Evolutionary conservation across 1,140 invertebrate species (phyloP), one percentile per base, ranked within the genome.

Genomic region (Melitaea cinxia): DNA sequence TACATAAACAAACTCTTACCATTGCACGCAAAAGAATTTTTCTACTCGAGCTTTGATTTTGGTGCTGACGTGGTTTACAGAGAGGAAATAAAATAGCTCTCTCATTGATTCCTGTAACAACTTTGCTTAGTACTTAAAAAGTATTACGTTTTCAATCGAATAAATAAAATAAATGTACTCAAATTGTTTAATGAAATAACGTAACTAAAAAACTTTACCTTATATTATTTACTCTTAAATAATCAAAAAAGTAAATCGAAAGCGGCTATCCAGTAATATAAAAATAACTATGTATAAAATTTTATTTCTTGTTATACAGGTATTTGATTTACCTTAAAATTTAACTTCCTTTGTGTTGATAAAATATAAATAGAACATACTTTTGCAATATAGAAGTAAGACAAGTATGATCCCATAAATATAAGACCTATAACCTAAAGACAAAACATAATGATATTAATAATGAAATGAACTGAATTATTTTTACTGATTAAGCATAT

Each of bases 1-100:
- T 35, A 56, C 15, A 57, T 6, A 56, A 4, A 9, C 4, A 21
- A 17, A 49, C 7, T 62, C 74, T 75, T 53, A 90, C 88, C 88
- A 90, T 56, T 90, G 88, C 5, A 88, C 85, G 30, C 72, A 74
- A 71, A 90, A 90, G 61, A 87, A 90, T 61, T 90, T 89, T 63
- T 83, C 81, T 4, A 90, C 88, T 37, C 88, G 67, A 6, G 80
- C 65, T 58, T 88, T 90, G 47, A 90, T 90, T 83, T 83, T 90
- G 9, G 64, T 66, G 53, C 78, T 86, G 12, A 90, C 87, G 54
- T 79, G 80, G 77, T 90, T 90, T 15, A 85, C 84, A 2, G 84
- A 81, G 26, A 90, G 70, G 55, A 90, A 90, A 71, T 88, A 90
- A 74, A 88, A 86, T 23, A 90, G 67, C 58, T 89, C 84, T 24